Base-by-base conservation (phyloP, 2,888 invertebrate species). In the Euzetes globulus region DNA sequence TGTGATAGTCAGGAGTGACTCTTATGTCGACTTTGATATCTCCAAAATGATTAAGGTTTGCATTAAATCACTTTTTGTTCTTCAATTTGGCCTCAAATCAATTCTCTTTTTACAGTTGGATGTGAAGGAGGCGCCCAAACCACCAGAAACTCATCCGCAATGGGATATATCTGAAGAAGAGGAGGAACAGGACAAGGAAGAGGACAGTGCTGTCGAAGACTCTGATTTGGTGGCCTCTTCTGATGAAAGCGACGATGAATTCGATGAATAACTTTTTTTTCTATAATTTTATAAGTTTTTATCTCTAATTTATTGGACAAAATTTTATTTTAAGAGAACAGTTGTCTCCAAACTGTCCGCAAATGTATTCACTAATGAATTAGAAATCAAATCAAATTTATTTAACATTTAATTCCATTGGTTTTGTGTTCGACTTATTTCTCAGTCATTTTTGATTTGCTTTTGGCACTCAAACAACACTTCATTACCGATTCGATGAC, bases 151-250 rank as follows among this genome's bases (percentile, higher is more conserved):
- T 81, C 95, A 96, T 85, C 95, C 95, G n/a, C 96, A 96, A 85
- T 97, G 97, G 96, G 94, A 96, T 81, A 91, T 95, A 81, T 91
- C 92, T 78, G 94, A 94, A 81, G 94, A 95, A 71, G 95, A 96
- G 81, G 90, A 90, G 15, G 76, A 75, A 76, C 90, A 90, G 75
- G 87, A 87, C 79, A 86, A 87, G 79, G 86, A 87, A 71, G 87
- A 88, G 78, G 81, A 80, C 47, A 80, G 80, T 29, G 82, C 87
- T 78, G 87, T 86, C 75, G 88, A 87, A 45, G 82, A 83, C 80
- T 88, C 88, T 77, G 88, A 89, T 81, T 88, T 87, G 80, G 87
- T 88, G 45, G 88, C 88, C 33, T 88, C 88, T 80, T 88, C 88
- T 80, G 88, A 88, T 58, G 80, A 80, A 41, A 80, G 80, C 45